A percentile compares a stretch with the other conserved stretches of the same genome.
Evolutionary conservation across 1,140 invertebrate species (phyloP).

Genomic region (Chlorops oryzae): DNA sequence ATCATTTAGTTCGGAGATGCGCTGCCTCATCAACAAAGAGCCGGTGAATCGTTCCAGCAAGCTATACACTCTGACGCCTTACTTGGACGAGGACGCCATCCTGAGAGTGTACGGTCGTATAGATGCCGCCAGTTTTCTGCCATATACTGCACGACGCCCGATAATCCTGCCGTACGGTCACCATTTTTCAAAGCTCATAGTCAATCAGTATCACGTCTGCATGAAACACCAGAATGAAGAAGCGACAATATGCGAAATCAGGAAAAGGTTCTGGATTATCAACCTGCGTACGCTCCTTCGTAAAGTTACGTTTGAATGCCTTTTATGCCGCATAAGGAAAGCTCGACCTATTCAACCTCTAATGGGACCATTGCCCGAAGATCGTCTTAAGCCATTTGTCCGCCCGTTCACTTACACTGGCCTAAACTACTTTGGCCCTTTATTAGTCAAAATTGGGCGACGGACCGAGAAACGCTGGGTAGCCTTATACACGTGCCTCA

Average conservation of each 20-base stretch:
- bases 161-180: neutral
- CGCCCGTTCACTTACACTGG: neutral
- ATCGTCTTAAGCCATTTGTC: neutral
- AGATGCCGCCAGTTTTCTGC: neutral
- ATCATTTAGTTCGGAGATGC: no score
- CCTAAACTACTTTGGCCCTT: no score
- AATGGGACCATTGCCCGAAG: neutral
- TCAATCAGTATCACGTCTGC: neutral
- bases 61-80: no score
- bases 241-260: neutral
- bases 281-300: neutral
- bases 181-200: neutral
- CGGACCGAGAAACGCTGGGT: neutral
- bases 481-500: no score
- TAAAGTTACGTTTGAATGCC: neutral
- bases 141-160: neutral
- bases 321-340: neutral
- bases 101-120: neutral
- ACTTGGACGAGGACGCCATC: no score
- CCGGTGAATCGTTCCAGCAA: no score
- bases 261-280: conserved; percentile 3
- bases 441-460: neutral
- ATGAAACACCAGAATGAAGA: conserved; percentile 7
- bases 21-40: no score
- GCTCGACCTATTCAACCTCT: neutral